Evolutionary conservation across 2,797 vertebrate genomes (phyloP).

Genomic region (Sebastes diaconus): DNA sequence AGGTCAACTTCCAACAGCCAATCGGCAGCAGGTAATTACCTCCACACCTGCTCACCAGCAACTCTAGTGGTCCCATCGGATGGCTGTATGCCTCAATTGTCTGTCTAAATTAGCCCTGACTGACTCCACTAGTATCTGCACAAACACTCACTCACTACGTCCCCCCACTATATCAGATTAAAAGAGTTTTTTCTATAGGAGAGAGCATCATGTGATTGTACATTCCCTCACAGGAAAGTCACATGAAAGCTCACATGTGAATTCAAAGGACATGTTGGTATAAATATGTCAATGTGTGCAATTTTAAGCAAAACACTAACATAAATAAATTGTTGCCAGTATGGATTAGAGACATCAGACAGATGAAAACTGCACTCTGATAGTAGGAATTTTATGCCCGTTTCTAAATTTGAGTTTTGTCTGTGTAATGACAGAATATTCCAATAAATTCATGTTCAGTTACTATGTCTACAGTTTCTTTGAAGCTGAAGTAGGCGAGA

Average conservation of each 20-base stretch:
- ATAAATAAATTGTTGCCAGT: not conserved
- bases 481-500: too few relatives aligned
- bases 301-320: not conserved
- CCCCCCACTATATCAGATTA: not conserved
- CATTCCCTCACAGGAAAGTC: not conserved
- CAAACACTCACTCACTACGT: not conserved
- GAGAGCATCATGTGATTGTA: not conserved
- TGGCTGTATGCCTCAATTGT: constrained; percentile 7
- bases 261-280: not conserved
- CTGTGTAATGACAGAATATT: not conserved
- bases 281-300: not conserved
- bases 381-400: not conserved
- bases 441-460: not conserved
- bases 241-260: not conserved
- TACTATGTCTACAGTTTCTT: not conserved
- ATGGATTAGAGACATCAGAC: not conserved
- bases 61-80: constrained; percentile 6
- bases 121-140: not conserved
- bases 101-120: constrained; percentile 4
- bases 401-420: not conserved
- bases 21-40: constrained; percentile 43
- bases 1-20: constrained; percentile 7
- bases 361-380: not conserved
- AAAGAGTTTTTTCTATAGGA: not conserved
- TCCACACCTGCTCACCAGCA: constrained; percentile 27